Conservation (phyloP, 2,797 vertebrate genomes). For the Micropoecilia bifurca region DNA sequence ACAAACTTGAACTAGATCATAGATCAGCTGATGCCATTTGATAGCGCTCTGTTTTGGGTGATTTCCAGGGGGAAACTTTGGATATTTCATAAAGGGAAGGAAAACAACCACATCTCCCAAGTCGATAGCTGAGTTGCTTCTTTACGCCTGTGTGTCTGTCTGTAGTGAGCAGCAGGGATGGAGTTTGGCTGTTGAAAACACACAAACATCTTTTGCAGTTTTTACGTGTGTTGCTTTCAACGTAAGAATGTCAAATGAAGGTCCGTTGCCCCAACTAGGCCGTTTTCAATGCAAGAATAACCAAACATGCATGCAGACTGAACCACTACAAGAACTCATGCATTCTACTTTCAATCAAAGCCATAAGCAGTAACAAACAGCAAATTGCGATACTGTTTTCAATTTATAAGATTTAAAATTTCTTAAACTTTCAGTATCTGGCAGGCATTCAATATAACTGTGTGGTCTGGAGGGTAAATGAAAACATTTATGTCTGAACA, state of each 20-base stretch:
- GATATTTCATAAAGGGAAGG: not conserved
- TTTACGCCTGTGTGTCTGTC: not conserved
- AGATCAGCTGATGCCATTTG: not conserved
- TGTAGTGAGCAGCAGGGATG: not conserved
- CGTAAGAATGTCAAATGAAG: not conserved
- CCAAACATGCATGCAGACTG: too few species aligned
- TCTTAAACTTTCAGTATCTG: not conserved
- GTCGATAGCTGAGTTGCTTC: not conserved
- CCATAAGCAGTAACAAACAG: too few species aligned
- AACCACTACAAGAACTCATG: too few species aligned
- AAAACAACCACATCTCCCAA: not conserved
- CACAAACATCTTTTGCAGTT: not conserved
- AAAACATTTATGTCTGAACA: not conserved
- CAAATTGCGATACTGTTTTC: not conserved
- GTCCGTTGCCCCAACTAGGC: not conserved
- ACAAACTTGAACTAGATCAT: not conserved
- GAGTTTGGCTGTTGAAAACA: not conserved
- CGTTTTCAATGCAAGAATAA: too few species aligned
- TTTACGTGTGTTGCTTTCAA: not conserved
- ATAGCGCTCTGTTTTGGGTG: not conserved
- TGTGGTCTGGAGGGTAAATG: not conserved
- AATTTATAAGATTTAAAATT: not conserved
- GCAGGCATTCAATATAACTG: not conserved
- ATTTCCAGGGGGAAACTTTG: not conserved
- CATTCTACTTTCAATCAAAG: too few species aligned